These are phyloP conservation scores for Trachurus trachurus DNA, from an alignment of 2,797 vertebrate species.

Conservation along the genomic window DNA sequence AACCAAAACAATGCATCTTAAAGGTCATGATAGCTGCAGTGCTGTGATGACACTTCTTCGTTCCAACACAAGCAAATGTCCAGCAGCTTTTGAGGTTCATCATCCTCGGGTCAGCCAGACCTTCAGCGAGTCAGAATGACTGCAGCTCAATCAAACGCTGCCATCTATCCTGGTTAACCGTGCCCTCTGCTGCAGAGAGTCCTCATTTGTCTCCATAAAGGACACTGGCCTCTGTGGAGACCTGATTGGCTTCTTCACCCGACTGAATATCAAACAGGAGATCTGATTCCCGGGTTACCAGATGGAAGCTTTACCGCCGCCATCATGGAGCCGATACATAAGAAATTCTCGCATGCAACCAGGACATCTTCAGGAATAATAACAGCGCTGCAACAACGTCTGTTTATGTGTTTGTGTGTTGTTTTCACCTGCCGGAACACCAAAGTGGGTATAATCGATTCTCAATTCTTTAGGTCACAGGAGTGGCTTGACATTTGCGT, in stretches of 20 bases:
- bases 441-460: conserved; percentile 49
- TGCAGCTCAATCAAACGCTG: conserved; percentile 50
- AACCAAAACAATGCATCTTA: conserved; percentile 2
- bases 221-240: conserved; percentile 35
- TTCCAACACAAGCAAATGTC: conserved; percentile 21
- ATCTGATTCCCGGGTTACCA: conserved; percentile 48
- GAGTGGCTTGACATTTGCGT: conserved; percentile 64
- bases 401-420: conserved; percentile 12
- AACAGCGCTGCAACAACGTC: background rate
- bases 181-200: conserved; percentile 42
- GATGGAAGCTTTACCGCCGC: conserved; percentile 25
- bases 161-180: conserved; percentile 65
- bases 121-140: conserved; percentile 48
- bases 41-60: conserved; percentile 2
- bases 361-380: conserved; percentile 16
- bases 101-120: conserved; percentile 23
- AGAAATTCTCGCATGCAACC: conserved; percentile 40
- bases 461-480: conserved; percentile 54
- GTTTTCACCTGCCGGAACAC: conserved; percentile 19
- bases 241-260: conserved; percentile 46
- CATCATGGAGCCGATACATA: conserved; percentile 31
- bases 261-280: conserved; percentile 50
- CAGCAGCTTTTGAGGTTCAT: conserved; percentile 17
- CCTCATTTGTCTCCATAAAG: conserved; percentile 58
- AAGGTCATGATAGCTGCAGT: conserved; percentile 35